Evolutionary conservation across 2,888 invertebrate genomes (phyloP), one percentile per base, ranked within the genome.

Genomic region (Rotaria sp.): DNA sequence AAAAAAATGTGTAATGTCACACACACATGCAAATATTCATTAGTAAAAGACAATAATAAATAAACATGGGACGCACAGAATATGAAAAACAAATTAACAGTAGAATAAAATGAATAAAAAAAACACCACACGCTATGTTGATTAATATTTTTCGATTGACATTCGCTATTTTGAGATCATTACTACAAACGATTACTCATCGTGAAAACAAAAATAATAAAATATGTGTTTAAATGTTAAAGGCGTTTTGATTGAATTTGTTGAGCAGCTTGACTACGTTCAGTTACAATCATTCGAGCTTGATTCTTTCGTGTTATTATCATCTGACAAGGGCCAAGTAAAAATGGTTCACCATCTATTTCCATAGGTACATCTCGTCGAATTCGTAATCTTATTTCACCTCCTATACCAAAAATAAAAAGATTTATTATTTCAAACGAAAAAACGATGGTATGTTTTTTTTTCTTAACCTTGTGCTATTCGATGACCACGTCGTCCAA

Each of bases 341-440:
- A 45, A 48, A 85, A 55, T 52, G 87, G 87, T 55, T 87, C 87
- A 35, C 87, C 87, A 52, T 87, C 87, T 38, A 87, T 85, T 84
- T 87, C 85, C 41, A 87, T 85, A 15, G 87, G 87, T 41, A 87
- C 45, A 41, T 84, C 55, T 75, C 84, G 38, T 24, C 50, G 30
- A 24, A 85, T 87, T 35, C 24, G 50, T 30, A 87, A 74, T 50
- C 38, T 85, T 13, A 87, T 59, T 30, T 30, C 35, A 30, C 57
- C 55, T 48, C 84, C 86, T 41, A 74, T 55, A 24, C 38, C 30
- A n/a, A 11, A 35, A 8, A 67, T n/a, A 30, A 67, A 8, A 59
- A 15, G 24, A 15, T 26, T n/a, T 26, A 10, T 59, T 8, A 8
- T 5, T 5, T 45, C 10, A 50, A 50, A 50, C 10, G 18, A 8